phyloP scores from a whole-genome alignment of 2,888 invertebrate genomes.

The Archips crataeganus region DNA sequence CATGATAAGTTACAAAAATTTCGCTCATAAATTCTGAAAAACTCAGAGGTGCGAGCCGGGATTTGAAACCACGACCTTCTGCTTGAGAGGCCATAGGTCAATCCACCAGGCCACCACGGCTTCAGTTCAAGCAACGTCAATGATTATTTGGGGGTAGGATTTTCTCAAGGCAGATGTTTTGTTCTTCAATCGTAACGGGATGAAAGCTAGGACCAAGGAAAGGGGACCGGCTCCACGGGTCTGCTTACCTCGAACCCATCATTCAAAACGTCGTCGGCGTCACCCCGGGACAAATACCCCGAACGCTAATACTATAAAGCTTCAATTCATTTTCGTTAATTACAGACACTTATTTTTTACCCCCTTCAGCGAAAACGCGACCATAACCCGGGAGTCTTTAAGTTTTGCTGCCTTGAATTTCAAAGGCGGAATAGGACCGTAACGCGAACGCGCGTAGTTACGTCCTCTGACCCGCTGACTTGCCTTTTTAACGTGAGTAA shows the following conservation, averaged over 20 bases:
- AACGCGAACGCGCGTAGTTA: constrained; percentile 15
- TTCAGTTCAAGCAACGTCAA: too few relatives aligned
- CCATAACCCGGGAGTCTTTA: constrained; percentile 4
- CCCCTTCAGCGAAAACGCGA: constrained; percentile 43
- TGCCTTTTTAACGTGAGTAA: constrained; percentile 52
- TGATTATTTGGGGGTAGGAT: too few relatives aligned
- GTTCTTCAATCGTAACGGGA: too few relatives aligned
- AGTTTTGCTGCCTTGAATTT: background rate
- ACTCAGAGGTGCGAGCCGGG: too few relatives aligned
- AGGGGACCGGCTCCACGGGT: constrained; percentile 40
- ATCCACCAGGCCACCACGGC: too few relatives aligned
- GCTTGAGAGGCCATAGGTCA: too few relatives aligned
- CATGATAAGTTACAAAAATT: too few relatives aligned
- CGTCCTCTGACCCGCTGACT: constrained; percentile 32
- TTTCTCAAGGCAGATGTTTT: too few relatives aligned
- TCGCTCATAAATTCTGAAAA: too few relatives aligned
- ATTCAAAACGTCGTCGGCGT: constrained; percentile 67
- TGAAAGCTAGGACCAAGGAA: background rate
- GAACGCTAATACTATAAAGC: constrained; percentile 65
- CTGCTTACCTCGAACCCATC: constrained; percentile 64
- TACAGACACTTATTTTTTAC: constrained; percentile 59
- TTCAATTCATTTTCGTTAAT: constrained; percentile 73
- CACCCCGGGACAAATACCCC: constrained; percentile 63
- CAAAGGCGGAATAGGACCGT: background rate
- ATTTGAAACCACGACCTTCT: too few relatives aligned